These are phyloP conservation scores for Nasonia giraulti DNA, from an alignment of 1,140 invertebrate genomes.

Conservation along the genomic window DNA sequence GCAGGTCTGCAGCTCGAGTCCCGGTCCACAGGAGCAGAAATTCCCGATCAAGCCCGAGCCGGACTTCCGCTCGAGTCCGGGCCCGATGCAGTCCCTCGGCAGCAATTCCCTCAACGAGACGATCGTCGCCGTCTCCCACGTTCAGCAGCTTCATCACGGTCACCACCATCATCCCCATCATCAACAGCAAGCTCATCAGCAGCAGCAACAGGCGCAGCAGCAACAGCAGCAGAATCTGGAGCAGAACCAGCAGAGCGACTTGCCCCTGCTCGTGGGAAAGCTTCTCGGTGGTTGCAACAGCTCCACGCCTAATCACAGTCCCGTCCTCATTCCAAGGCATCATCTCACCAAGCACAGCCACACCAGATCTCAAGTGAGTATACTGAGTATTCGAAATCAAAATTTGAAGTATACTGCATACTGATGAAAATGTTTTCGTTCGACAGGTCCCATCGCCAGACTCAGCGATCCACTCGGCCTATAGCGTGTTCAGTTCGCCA, in stretches of 20 bases:
- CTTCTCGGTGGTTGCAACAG: slow-evolving; percentile 78
- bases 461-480: slow-evolving; percentile 90
- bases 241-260: slow-evolving; percentile 71
- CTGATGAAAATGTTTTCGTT: neutral
- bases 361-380: slow-evolving; percentile 68
- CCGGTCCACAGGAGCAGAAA: slow-evolving; percentile 68
- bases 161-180: slow-evolving; percentile 54
- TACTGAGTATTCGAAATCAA: neutral
- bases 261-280: slow-evolving; percentile 79
- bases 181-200: slow-evolving; percentile 51
- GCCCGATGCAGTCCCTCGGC: slow-evolving; percentile 51
- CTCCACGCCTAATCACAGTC: slow-evolving; percentile 80
- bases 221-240: slow-evolving; percentile 63
- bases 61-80: slow-evolving; percentile 71
- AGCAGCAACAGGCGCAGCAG: slow-evolving; percentile 60
- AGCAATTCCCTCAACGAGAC: slow-evolving; percentile 66
- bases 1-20: slow-evolving; percentile 71
- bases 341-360: slow-evolving; percentile 73
- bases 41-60: slow-evolving; percentile 71
- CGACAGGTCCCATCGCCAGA: slow-evolving; percentile 80
- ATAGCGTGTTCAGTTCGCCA: slow-evolving; percentile 86
- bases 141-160: slow-evolving; percentile 61
- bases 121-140: slow-evolving; percentile 62
- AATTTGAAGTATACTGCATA: neutral
- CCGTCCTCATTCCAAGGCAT: slow-evolving; percentile 79